phyloP scores from a whole-genome alignment of 2,888 invertebrate genomes.

The Idaea straminata region DNA sequence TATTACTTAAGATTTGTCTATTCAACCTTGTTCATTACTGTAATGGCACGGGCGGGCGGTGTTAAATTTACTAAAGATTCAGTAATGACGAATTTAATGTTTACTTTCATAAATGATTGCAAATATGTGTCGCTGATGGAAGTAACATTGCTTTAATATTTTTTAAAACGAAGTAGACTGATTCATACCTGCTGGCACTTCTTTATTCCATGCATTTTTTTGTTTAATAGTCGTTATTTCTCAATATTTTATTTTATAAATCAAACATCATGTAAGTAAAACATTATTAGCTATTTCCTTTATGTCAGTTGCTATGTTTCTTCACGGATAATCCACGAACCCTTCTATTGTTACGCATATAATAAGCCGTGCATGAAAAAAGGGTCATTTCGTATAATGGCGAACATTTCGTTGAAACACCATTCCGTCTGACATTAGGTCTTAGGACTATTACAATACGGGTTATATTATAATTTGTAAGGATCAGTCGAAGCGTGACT shows the following conservation, averaged over 20 bases:
- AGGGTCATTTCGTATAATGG: conserved; percentile 44
- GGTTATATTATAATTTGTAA: conserved; percentile 4
- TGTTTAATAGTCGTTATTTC: too few relatives aligned
- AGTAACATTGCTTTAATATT: too few relatives aligned
- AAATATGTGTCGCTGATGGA: too few relatives aligned
- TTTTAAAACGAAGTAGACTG: too few relatives aligned
- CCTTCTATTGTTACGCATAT: conserved; percentile 45
- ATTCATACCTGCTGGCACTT: too few relatives aligned
- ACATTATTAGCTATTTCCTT: neutral
- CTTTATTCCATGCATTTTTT: too few relatives aligned
- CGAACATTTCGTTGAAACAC: conserved; percentile 39
- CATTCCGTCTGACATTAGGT: conserved; percentile 38
- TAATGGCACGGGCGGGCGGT: neutral
- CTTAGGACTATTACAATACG: conserved; percentile 21
- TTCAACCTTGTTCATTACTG: neutral
- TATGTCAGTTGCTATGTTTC: conserved; percentile 19
- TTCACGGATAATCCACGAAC: conserved; percentile 30
- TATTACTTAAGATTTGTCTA: neutral
- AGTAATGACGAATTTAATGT: neutral
- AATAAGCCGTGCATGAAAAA: conserved; percentile 51
- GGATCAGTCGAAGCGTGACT: neutral
- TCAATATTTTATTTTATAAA: too few relatives aligned
- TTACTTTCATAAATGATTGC: too few relatives aligned
- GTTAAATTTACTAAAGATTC: neutral
- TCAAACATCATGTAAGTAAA: too few relatives aligned